Conservation (phyloP, 2,113 vertebrate genomes). For the Oreochromis tanganicae region DNA sequence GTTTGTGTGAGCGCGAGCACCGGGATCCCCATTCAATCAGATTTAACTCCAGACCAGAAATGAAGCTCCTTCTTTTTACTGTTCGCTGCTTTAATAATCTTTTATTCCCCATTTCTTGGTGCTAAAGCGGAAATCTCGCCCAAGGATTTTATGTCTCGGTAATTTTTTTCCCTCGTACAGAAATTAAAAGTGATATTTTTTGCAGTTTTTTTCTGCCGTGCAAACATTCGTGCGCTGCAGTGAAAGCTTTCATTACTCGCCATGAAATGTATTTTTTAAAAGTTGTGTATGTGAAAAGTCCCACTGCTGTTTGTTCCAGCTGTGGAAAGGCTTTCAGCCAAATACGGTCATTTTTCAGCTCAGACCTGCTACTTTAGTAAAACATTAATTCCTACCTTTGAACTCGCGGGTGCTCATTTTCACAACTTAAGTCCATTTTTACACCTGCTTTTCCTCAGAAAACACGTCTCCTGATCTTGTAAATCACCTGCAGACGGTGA, state of each 20-base stretch:
- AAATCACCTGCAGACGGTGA: background rate
- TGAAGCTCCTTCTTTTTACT: background rate
- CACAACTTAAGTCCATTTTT: background rate
- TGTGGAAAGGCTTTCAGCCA: background rate
- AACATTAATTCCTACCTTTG: background rate
- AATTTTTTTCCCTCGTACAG: background rate
- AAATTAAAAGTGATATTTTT: background rate
- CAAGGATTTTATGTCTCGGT: background rate
- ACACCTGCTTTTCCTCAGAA: background rate
- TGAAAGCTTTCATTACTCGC: background rate
- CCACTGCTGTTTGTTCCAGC: background rate
- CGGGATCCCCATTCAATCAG: background rate
- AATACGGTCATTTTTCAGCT: background rate
- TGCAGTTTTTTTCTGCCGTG: background rate
- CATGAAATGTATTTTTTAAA: background rate
- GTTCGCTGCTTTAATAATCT: background rate
- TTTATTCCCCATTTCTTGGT: background rate
- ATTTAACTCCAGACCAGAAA: background rate
- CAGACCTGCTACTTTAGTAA: background rate
- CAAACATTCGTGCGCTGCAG: background rate
- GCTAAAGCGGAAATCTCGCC: background rate
- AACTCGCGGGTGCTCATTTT: background rate
- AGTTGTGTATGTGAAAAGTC: background rate
- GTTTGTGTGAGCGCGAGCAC: background rate
- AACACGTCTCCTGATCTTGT: background rate